These are phyloP conservation scores for Tor tambroides DNA, from an alignment of 2,113 vertebrate species.

Conservation along the genomic window DNA sequence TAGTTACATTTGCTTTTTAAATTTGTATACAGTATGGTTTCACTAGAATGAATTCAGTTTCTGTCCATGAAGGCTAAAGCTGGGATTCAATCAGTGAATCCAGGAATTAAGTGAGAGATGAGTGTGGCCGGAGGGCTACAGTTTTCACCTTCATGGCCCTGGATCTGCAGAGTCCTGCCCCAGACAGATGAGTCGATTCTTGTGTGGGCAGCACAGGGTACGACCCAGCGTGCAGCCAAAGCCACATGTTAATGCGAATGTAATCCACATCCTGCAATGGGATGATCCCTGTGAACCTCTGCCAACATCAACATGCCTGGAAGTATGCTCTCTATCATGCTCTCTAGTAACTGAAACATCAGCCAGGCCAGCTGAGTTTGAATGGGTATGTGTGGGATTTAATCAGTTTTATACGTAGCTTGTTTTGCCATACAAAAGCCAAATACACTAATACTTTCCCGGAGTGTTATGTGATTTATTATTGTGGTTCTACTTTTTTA, in stretches of 20 bases:
- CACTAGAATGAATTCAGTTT: not conserved
- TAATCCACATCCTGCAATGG: constrained; percentile 64
- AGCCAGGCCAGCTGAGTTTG: not conserved
- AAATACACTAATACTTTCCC: not conserved
- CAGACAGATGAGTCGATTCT: not conserved
- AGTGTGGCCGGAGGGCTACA: not conserved
- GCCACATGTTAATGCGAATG: constrained; percentile 63
- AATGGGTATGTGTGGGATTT: not conserved
- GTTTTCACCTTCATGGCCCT: not conserved
- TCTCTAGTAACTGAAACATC: constrained; percentile 26
- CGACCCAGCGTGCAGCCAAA: constrained; percentile 47
- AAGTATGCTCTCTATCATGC: constrained; percentile 43
- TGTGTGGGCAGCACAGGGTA: not conserved
- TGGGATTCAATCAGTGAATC: not conserved
- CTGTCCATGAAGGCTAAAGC: not conserved
- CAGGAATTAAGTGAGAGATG: not conserved
- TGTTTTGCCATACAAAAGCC: not conserved
- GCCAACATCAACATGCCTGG: constrained; percentile 47
- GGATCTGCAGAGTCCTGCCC: not conserved
- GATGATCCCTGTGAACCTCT: constrained; percentile 55
- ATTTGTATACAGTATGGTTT: not conserved
- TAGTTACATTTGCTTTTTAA: not conserved
- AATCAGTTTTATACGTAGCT: not conserved
- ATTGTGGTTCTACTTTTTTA: not conserved
- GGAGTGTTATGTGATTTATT: not conserved